phyloP scores from a whole-genome alignment of 2,888 invertebrate species.

The Amorpha juglandis region DNA sequence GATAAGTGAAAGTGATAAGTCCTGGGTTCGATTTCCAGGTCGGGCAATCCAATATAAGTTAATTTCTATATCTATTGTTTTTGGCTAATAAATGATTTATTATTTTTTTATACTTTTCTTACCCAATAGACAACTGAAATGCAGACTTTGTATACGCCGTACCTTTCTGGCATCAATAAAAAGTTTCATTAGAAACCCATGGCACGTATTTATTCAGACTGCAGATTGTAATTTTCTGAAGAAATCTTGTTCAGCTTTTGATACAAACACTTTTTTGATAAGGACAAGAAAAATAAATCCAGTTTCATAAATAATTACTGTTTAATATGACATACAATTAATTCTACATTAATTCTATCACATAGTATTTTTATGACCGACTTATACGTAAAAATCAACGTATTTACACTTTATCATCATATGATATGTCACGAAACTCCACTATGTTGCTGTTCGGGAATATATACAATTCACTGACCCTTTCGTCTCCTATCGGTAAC shows the following conservation, averaged over 20 bases:
- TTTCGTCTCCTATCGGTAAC: conserved; percentile 66
- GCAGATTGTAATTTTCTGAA: not conserved
- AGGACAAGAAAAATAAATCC: not conserved
- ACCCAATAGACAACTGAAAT: no score
- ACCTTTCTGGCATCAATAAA: not conserved
- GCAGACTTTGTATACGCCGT: not conserved
- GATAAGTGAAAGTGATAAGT: no score
- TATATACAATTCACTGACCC: conserved; percentile 76
- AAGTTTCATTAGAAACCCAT: not conserved
- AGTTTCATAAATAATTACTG: conserved; percentile 10
- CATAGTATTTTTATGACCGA: conserved; percentile 44
- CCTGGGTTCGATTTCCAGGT: no score
- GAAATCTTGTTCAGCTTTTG: not conserved
- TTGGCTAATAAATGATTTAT: no score
- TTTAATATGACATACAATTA: conserved; percentile 24
- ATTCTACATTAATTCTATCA: conserved; percentile 41
- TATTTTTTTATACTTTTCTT: no score
- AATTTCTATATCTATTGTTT: no score
- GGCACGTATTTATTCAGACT: not conserved
- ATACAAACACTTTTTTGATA: not conserved
- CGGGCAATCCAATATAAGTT: no score
- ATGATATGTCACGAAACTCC: conserved; percentile 74
- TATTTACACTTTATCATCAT: conserved; percentile 76
- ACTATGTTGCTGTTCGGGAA: conserved; percentile 78
- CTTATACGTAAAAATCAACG: conserved; percentile 30